Base-by-base conservation (phyloP, 1,140 invertebrate genomes). In the Phenacoccus solenopsis region DNA sequence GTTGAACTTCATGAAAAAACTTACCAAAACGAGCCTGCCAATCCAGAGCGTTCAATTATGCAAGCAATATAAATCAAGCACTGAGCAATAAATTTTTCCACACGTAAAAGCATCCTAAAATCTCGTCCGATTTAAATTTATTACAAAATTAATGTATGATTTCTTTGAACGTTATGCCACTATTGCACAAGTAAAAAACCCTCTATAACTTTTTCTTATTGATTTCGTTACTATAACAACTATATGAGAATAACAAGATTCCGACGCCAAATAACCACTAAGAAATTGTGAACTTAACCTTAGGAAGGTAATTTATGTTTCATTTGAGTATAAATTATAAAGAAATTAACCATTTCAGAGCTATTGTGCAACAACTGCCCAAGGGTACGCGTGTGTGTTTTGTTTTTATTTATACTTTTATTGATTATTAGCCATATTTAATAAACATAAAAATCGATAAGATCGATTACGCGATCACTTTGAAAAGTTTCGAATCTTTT, bases 261-360 rank as follows among this genome's bases (percentile, higher is more conserved):
- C 72, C 67, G n/a, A 71, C 73, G n/a, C n/a, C n/a, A n/a, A n/a
- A n/a, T n/a, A 4, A 49, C 16, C 20, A n/a, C 20, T 16, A 49
- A 49, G 38, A 49, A 49, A 49, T 49, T 32, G 30, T 32, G 13
- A 49, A 49, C 38, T n/a, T n/a, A 10, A 9, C 20, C 38, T 16
- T 16, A 9, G 16, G 38, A 3, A n/a, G 38, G 38, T 49, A 49
- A 49, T 49, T 49, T n/a, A 49, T 4, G 38, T 49, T 4, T 49
- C 13, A 49, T 49, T 10, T 49, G 20, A 9, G 5, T n/a, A n/a
- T 49, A 16, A 49, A 49, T 49, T 49, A 49, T 49, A 9, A 49
- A 49, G 38, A 49, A 49, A 49, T 49, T 49, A 49, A 10, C 5
- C 16, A 49, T 49, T 49, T n/a, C 38, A 49, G 38, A n/a, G 38